These are phyloP conservation scores for Schrankia costaestrigalis DNA, from an alignment of 2,888 invertebrate genomes.

Conservation along the genomic window DNA sequence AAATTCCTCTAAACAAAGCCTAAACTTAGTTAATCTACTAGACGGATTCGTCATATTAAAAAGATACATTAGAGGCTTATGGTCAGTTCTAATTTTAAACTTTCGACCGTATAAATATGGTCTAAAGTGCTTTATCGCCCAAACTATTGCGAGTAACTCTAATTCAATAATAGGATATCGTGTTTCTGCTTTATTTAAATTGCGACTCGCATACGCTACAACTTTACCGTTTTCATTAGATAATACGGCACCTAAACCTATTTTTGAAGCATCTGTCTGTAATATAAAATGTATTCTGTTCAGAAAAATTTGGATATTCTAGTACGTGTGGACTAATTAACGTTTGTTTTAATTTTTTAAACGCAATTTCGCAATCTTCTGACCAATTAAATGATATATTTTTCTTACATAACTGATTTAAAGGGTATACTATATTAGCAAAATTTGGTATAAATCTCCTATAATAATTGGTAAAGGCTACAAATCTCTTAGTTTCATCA, in stretches of 20 bases:
- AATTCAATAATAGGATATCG: not conserved
- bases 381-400: not conserved
- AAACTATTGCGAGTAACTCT: not conserved
- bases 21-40: not conserved
- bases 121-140: not conserved
- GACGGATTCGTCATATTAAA: no score
- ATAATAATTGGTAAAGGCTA: no score
- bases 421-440: conserved; percentile 3
- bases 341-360: not conserved
- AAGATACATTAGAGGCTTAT: no score
- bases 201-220: not conserved
- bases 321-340: not conserved
- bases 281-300: not conserved
- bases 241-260: not conserved
- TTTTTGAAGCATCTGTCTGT: not conserved
- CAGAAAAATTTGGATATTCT: not conserved
- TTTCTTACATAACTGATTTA: conserved; percentile 1
- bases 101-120: not conserved
- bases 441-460: no score
- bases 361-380: not conserved
- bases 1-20: not conserved
- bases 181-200: not conserved
- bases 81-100: not conserved
- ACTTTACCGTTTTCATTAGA: not conserved
- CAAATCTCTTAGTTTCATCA: no score